Evolutionary conservation across 2,797 vertebrate species (phyloP), one percentile per base, ranked within the genome.

Genomic region (Oryzias dopingdopingensis): DNA sequence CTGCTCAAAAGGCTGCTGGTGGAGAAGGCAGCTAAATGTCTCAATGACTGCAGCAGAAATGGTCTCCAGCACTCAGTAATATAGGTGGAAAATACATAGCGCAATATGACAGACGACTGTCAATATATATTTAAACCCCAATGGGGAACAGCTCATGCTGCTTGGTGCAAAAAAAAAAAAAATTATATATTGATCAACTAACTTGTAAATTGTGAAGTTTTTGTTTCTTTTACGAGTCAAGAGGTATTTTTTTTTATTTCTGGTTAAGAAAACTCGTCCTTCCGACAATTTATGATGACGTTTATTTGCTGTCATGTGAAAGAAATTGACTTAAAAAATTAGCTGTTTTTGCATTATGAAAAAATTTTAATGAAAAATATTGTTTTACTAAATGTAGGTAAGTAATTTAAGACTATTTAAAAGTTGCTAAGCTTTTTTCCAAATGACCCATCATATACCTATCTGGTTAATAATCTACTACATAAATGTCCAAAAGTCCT

Each of bases 1-100:
- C 32, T 66, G 57, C 59, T 60, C 44, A 50, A 59, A 26, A 69
- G 62, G 50, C 56, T 49, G 59, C 46, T 65, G 57, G 63, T 61
- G 45, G 54, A 66, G 51, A 55, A 52, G 56, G 42, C 29, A 59
- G 17, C 54, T 62, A 48, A 61, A 69, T 29, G 40, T 42, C 60
- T 44, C 37, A 1, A 32, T 49, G 29, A 49, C 47, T 48, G 44
- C 58, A 18, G 57, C 64, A 67, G 51, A 62, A 52, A 42, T 48
- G 56, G 61, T 43, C 47, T 50, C 37, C n/a, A 56, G 59, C 60
- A 43, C 26, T 52, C 49, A 40, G 37, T 55, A 32, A 55, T 26
- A 62, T 13, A 37, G 16, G 43, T 51, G n/a, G 47, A 20, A 45
- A 53, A 56, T n/a, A 47, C 32, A 37, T 6, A 40, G 32, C 22